Percentiles rank a stretch among this genome's conserved stretches.
phyloP scores from a whole-genome alignment of 2,113 vertebrate genomes.

The Seriola rivoliana region DNA sequence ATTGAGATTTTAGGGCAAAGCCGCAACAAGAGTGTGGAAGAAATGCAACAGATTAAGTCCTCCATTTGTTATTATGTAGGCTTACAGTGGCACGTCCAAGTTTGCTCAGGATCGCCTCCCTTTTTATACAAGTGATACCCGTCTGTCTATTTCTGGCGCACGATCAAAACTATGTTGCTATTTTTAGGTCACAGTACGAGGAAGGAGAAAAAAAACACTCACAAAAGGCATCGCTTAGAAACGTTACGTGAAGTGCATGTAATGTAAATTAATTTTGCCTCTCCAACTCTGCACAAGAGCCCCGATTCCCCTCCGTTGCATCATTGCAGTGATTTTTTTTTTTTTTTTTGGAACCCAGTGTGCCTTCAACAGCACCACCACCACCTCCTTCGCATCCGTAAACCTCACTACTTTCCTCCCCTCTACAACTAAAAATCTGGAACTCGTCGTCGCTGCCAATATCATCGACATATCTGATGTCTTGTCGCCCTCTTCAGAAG shows the following conservation, averaged over 20 bases:
- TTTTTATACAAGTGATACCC: constrained; percentile 97
- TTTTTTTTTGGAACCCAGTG: constrained; percentile 57
- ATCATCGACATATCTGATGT: constrained; percentile 61
- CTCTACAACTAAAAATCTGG: constrained; percentile 46
- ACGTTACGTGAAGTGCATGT: constrained; percentile 91
- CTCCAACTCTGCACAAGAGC: constrained; percentile 85
- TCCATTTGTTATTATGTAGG: constrained; percentile 80
- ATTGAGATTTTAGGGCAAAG: constrained; percentile 57
- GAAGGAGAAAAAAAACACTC: constrained; percentile 86
- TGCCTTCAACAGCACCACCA: constrained; percentile 69
- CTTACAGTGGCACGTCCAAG: constrained; percentile 90
- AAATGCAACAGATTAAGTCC: constrained; percentile 77
- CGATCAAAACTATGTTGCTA: constrained; percentile 97
- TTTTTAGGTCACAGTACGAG: constrained; percentile 95
- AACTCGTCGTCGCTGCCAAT: constrained; percentile 62
- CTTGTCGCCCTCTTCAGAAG: constrained; percentile 72
- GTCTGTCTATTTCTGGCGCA: constrained; percentile 99
- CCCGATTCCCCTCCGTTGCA: constrained; percentile 85
- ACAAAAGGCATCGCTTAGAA: constrained; percentile 93
- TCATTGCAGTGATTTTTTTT: constrained; percentile 86
- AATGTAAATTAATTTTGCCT: constrained; percentile 87
- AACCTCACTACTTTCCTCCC: constrained; percentile 76
- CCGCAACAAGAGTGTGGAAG: constrained; percentile 79
- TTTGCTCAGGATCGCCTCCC: constrained; percentile 93
- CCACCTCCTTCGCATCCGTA: constrained; percentile 73